A percentile compares a stretch with the other conserved stretches of the same genome.
These are phyloP conservation scores for Limnephilus lunatus DNA, from an alignment of 2,888 invertebrate species.

Conservation along the genomic window DNA sequence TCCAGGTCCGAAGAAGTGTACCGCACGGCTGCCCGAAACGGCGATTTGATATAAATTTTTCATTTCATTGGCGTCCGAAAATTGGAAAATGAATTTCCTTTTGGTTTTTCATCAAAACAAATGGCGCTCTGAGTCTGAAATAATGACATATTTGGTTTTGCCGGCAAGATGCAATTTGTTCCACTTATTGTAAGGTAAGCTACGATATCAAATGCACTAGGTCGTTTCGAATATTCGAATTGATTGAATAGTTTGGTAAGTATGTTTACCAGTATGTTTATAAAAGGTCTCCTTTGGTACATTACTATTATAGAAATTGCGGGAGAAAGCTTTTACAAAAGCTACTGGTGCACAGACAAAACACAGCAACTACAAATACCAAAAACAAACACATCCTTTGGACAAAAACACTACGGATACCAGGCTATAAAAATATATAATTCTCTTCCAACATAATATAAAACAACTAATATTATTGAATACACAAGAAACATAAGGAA, in stretches of 20 bases:
- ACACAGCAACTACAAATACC: too few relatives aligned
- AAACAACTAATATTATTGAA: too few relatives aligned
- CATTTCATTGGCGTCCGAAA: constrained; percentile 48
- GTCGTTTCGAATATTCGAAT: background rate
- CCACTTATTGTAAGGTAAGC: background rate
- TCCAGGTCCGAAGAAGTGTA: background rate
- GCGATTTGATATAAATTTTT: constrained; percentile 53
- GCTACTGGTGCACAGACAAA: too few relatives aligned
- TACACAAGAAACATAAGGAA: too few relatives aligned
- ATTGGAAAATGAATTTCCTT: constrained; percentile 37
- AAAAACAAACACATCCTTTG: too few relatives aligned
- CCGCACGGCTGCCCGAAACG: constrained; percentile 41
- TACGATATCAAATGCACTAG: background rate
- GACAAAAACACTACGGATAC: too few relatives aligned
- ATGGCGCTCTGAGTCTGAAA: background rate
- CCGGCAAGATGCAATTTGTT: background rate
- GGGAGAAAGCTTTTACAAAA: too few relatives aligned
- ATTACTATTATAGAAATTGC: too few relatives aligned
- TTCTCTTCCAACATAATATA: too few relatives aligned
- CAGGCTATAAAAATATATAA: too few relatives aligned
- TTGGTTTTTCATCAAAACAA: constrained; percentile 31
- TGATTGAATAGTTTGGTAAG: background rate
- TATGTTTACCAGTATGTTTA: background rate
- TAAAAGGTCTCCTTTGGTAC: too few relatives aligned
- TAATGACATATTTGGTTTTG: background rate